Conservation (phyloP, 2,113 vertebrate genomes). For the Rhadina sibilatrix region DNA sequence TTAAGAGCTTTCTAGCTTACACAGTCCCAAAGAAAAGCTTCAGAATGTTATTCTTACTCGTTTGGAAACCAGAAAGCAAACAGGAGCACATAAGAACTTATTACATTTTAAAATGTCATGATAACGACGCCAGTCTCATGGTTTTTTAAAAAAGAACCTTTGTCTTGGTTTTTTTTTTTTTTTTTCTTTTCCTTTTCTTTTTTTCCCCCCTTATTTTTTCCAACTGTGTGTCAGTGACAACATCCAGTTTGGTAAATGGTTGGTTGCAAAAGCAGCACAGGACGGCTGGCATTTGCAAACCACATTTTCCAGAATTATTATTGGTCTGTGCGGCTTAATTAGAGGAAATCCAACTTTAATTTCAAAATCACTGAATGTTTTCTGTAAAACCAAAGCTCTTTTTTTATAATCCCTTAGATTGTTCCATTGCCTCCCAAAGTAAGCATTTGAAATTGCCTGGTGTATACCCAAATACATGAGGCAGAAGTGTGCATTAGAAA, state of each 20-base stretch:
- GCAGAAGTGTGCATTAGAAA: background rate
- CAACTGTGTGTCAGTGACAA: background rate
- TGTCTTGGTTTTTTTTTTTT: background rate
- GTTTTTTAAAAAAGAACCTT: background rate
- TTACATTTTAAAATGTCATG: constrained; percentile 62
- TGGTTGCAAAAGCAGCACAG: background rate
- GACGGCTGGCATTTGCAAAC: background rate
- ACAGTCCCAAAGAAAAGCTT: background rate
- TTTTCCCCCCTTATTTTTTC: fast-evolving
- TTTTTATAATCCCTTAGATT: background rate
- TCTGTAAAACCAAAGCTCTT: background rate
- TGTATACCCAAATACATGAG: background rate
- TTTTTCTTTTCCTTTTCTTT: background rate
- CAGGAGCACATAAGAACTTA: constrained; percentile 18
- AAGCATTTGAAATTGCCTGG: background rate
- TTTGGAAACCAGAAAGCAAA: constrained; percentile 49
- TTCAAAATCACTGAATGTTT: background rate
- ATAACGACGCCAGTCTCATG: background rate
- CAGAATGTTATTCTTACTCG: background rate
- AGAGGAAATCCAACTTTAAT: background rate
- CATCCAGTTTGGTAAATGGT: background rate
- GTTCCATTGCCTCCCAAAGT: background rate
- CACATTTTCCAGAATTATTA: background rate
- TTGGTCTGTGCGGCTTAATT: background rate
- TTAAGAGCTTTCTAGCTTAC: constrained; percentile 46